These are phyloP conservation scores for Apogon talboti DNA, from an alignment of 2,797 vertebrate genomes.

Conservation along the genomic window DNA sequence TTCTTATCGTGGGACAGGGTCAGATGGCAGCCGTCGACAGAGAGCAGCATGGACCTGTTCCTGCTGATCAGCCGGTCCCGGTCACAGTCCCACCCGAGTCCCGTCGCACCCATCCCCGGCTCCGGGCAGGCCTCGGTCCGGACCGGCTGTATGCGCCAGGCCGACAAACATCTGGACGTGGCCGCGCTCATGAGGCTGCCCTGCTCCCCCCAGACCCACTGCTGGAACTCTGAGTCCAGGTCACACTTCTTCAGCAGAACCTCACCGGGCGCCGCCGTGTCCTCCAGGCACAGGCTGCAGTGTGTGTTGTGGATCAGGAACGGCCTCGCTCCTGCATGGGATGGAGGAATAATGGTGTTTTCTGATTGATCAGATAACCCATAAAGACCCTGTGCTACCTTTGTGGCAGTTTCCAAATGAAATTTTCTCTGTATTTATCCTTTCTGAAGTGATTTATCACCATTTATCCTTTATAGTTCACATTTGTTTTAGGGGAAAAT, in stretches of 20 bases:
- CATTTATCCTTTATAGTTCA: no score
- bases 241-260: conserved; percentile 70
- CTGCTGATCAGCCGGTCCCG: conserved; percentile 67
- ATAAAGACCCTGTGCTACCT: no score
- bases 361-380: no score
- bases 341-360: neutral
- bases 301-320: conserved; percentile 78
- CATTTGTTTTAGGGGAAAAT: no score
- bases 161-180: conserved; percentile 77
- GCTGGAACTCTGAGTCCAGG: conserved; percentile 73
- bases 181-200: conserved; percentile 64
- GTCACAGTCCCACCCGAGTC: conserved; percentile 77
- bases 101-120: neutral
- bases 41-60: conserved; percentile 63
- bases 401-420: no score
- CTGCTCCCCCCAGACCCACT: conserved; percentile 78
- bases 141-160: conserved; percentile 35
- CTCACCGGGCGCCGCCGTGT: conserved; percentile 32
- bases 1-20: conserved; percentile 52
- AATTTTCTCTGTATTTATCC: no score
- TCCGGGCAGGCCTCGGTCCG: conserved; percentile 65
- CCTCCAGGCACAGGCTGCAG: conserved; percentile 77
- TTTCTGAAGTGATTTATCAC: no score
- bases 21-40: conserved; percentile 32
- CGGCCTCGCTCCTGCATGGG: conserved; percentile 59